Base-by-base conservation (phyloP, 2,888 invertebrate genomes). In the Cryptocephalus moraei region DNA sequence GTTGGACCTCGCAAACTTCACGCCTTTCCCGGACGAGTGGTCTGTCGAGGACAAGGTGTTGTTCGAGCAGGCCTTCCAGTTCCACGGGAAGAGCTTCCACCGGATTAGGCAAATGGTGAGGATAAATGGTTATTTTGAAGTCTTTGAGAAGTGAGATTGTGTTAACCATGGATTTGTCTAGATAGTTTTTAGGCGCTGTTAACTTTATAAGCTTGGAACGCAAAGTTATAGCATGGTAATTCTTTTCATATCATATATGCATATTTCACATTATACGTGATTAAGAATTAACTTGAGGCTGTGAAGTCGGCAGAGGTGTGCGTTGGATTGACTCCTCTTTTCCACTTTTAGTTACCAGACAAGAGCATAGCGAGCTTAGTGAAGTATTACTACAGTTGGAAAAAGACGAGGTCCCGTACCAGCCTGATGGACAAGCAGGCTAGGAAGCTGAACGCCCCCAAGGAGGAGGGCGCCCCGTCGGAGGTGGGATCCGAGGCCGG, bases 351-450 rank as follows among this genome's bases (percentile, higher is more conserved):
- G 94, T 75, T 96, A 62, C 96, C 96, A 33, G 96, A 96, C 68
- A 97, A 97, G 75, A 88, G 92, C 42, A 94, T 96, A 66, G 91
- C 94, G 41, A 90, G 90, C 60, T 75, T 97, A 62, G 95, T 97
- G 1, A 94, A 94, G 72, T 95, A 95, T 70, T 97, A 96, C 72
- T 97, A 97, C 69, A 91, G 92, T 62, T 96, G 96, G 96, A 97
- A 97, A 71, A 96, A 96, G 70, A 91, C 92, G 14, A 76, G 93
- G 59, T 86, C 90, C 61, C 81, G 92, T 49, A 91, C 89, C 46
- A 94, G 94, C 62, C 76, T 94, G 34, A 95, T 96, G 91, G 96
- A 96, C 73, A 75, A 83, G 55, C 85, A 86, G 65, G 85, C 84
- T 2, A 75, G 80, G 52, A 83, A 82, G 66, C 68, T 83, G 50